These are phyloP conservation scores for Columba janthina DNA, from an alignment of 2,113 vertebrate species.

Conservation along the genomic window DNA sequence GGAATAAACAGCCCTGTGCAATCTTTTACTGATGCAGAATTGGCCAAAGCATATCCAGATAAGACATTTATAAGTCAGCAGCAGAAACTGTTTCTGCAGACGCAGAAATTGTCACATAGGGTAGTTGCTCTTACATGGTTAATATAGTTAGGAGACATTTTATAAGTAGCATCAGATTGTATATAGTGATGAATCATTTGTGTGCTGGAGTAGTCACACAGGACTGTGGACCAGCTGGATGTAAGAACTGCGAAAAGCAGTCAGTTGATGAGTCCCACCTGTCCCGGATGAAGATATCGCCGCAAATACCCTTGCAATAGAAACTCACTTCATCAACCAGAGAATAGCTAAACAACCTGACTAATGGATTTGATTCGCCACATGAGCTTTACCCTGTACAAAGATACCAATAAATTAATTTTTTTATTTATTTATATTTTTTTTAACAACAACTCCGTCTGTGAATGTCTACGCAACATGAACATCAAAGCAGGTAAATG, in stretches of 20 bases:
- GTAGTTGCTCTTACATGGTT: not conserved
- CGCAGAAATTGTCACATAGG: not conserved
- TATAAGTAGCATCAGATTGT: not conserved
- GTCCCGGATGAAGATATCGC: fast-evolving
- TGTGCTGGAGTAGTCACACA: no score
- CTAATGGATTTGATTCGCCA: not conserved
- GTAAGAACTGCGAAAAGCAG: not conserved
- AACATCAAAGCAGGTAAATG: not conserved
- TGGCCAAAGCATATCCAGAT: not conserved
- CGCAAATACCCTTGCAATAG: not conserved
- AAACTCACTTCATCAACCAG: not conserved
- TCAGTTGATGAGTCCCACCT: fast-evolving
- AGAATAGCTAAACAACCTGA: not conserved
- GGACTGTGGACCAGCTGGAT: not conserved
- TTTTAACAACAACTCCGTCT: not conserved
- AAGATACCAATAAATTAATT: not conserved
- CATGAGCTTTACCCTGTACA: fast-evolving
- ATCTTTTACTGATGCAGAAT: not conserved
- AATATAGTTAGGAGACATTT: not conserved
- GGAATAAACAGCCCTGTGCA: not conserved
- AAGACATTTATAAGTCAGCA: not conserved
- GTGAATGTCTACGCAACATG: not conserved
- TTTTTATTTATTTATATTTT: no score
- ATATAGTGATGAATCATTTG: not conserved
- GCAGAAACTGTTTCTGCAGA: not conserved